Percentiles rank a stretch among this genome's conserved stretches.
These are phyloP conservation scores for Lathamus discolor DNA, from an alignment of 2,113 vertebrate species.

Conservation along the genomic window DNA sequence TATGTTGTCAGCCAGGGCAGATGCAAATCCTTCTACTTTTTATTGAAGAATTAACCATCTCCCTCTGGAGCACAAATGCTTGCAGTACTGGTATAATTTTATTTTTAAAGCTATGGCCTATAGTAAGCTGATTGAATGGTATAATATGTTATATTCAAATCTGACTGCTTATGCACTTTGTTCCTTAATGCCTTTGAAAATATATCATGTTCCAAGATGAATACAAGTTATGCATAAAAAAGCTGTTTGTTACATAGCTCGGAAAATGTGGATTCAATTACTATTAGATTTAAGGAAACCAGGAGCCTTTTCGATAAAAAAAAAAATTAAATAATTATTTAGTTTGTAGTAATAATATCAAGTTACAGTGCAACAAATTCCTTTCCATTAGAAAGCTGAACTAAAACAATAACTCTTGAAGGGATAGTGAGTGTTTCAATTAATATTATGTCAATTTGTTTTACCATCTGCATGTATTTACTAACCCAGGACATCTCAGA, in stretches of 20 bases:
- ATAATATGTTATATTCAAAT: conserved; percentile 64
- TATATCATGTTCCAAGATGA: conserved; percentile 25
- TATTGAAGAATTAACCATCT: conserved; percentile 63
- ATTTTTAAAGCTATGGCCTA: conserved; percentile 49
- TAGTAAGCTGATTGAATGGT: conserved; percentile 46
- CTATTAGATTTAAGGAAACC: conserved; percentile 43
- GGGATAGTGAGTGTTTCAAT: not conserved
- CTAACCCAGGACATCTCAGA: not conserved
- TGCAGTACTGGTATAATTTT: conserved; percentile 53
- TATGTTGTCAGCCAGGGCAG: conserved; percentile 48
- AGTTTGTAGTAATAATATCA: conserved; percentile 32
- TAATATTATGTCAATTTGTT: conserved; percentile 33
- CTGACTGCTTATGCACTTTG: conserved; percentile 35
- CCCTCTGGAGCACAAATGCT: conserved; percentile 57
- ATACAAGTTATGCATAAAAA: conserved; percentile 43
- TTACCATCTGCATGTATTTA: conserved; percentile 43
- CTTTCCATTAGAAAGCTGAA: conserved; percentile 5
- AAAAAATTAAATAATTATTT: not conserved
- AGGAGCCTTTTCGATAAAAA: conserved; percentile 1
- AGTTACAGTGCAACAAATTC: conserved; percentile 20
- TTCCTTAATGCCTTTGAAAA: conserved; percentile 58
- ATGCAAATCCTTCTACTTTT: conserved; percentile 58
- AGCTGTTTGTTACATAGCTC: conserved; percentile 42
- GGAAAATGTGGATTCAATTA: conserved; percentile 60
- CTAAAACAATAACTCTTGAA: conserved; percentile 18